A percentile compares a stretch with the other conserved stretches of the same genome.
phyloP scores from a whole-genome alignment of 2,888 invertebrate species.

The Trilocha varians region DNA sequence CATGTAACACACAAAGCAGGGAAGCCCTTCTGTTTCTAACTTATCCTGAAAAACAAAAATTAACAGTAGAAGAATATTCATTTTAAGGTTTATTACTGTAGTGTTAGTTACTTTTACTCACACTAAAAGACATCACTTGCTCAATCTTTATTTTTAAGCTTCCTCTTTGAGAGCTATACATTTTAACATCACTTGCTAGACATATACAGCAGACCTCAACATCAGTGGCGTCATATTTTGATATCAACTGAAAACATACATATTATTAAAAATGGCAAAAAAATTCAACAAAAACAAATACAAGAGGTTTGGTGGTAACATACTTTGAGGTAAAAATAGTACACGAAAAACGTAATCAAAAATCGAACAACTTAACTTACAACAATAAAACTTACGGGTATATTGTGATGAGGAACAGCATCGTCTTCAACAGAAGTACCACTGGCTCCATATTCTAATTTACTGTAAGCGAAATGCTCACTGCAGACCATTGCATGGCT shows the following conservation, averaged over 20 bases:
- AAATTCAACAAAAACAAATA: neutral
- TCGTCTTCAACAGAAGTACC: conserved; percentile 23
- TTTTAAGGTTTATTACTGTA: too few relatives aligned
- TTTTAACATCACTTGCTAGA: conserved; percentile 20
- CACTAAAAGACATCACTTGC: neutral
- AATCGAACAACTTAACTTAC: too few relatives aligned
- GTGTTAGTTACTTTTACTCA: conserved; percentile 1
- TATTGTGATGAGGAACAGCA: conserved; percentile 19
- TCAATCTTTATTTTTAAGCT: conserved; percentile 19
- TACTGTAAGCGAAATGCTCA: neutral
- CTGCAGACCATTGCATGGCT: neutral
- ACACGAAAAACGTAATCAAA: too few relatives aligned
- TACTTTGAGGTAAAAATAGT: too few relatives aligned
- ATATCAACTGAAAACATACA: conserved; percentile 16
- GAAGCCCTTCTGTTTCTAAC: conserved; percentile 22
- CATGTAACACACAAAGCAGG: conserved; percentile 27
- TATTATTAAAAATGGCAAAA: neutral
- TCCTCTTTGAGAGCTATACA: conserved; percentile 18
- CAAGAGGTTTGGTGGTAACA: too few relatives aligned
- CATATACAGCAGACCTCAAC: conserved; percentile 28
- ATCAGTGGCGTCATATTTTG: conserved; percentile 23
- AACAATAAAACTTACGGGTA: conserved; percentile 20
- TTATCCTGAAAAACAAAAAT: conserved; percentile 14
- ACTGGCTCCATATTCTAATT: conserved; percentile 10
- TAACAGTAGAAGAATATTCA: neutral